Evolutionary conservation across 2,113 vertebrate genomes (phyloP).

Genomic region (Setophaga coronata): DNA sequence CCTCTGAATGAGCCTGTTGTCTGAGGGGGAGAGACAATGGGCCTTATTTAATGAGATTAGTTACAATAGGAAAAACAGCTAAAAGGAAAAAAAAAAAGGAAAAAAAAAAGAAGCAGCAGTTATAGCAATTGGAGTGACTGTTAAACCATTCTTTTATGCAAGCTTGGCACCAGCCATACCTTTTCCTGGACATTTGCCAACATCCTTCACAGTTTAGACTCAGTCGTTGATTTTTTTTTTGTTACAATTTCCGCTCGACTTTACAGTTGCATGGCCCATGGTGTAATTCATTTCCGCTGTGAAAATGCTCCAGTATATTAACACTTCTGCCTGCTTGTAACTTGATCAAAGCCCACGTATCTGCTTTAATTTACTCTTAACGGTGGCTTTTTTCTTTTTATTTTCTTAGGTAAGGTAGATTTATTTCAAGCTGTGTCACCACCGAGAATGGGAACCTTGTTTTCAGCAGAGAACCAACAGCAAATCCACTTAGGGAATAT

Average conservation of each 20-base stretch:
- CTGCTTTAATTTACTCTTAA: slow-evolving; percentile 57
- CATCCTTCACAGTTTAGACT: slow-evolving; percentile 44
- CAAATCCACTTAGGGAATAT: neutral
- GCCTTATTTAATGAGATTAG: slow-evolving; percentile 74
- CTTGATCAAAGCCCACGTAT: slow-evolving; percentile 45
- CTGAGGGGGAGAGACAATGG: slow-evolving; percentile 60
- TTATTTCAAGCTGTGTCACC: neutral
- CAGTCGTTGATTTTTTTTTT: slow-evolving; percentile 39
- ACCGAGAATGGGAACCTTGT: neutral
- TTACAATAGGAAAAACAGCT: slow-evolving; percentile 72
- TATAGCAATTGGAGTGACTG: slow-evolving; percentile 59
- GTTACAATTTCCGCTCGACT: slow-evolving; percentile 55
- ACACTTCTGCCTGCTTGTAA: slow-evolving; percentile 54
- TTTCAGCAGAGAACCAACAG: neutral
- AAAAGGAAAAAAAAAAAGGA: slow-evolving; percentile 14
- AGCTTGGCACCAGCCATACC: slow-evolving; percentile 69
- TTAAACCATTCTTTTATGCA: slow-evolving; percentile 68
- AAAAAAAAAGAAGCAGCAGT: neutral
- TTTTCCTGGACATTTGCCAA: slow-evolving; percentile 74
- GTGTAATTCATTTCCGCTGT: slow-evolving; percentile 73
- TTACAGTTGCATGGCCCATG: slow-evolving; percentile 32
- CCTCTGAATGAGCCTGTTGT: slow-evolving; percentile 74
- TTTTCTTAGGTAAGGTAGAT: neutral
- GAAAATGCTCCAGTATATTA: slow-evolving; percentile 58
- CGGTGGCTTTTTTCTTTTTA: neutral